A percentile compares a stretch with the other conserved stretches of the same genome.
These are phyloP conservation scores for Zaprionus bogoriensis DNA, from an alignment of 2,888 invertebrate species.

Conservation along the genomic window DNA sequence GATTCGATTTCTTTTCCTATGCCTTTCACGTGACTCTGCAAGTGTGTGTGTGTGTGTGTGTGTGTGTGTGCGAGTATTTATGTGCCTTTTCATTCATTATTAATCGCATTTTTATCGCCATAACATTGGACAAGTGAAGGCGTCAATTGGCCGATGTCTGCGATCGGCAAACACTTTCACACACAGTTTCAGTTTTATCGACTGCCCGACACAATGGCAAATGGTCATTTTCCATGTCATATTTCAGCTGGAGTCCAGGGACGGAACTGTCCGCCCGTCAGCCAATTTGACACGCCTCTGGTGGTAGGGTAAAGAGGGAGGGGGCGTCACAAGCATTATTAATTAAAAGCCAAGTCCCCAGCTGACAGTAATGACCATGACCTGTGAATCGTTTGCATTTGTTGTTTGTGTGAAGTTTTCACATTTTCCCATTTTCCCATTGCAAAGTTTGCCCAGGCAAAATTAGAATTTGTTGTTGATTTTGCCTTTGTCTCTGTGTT, in stretches of 20 bases:
- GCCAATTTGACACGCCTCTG: constrained; percentile 27
- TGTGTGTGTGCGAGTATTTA: not conserved
- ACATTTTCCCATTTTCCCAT: constrained; percentile 28
- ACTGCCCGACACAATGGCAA: constrained; percentile 46
- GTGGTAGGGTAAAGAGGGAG: not conserved
- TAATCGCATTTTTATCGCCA: constrained; percentile 69
- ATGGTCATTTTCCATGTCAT: constrained; percentile 56
- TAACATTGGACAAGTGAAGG: constrained; percentile 51
- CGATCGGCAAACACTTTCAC: constrained; percentile 60
- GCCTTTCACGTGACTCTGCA: constrained; percentile 64
- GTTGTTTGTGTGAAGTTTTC: constrained; percentile 19
- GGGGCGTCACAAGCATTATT: constrained; percentile 33
- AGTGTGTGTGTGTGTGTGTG: not conserved
- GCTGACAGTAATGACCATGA: constrained; percentile 56
- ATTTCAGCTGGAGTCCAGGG: constrained; percentile 20
- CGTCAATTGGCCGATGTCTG: constrained; percentile 61
- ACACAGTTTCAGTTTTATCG: constrained; percentile 44
- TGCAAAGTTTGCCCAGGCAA: constrained; percentile 29
- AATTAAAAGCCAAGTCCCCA: constrained; percentile 50
- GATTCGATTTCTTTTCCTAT: constrained; percentile 39
- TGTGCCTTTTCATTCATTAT: constrained; percentile 48
- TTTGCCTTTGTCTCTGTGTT: not conserved
- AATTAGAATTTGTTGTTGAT: constrained; percentile 32
- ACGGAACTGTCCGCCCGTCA: constrained; percentile 13
- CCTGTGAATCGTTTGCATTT: constrained; percentile 20